Percentiles rank a stretch among this genome's conserved stretches.
These are phyloP conservation scores for Cheilosia impressa DNA, from an alignment of 2,888 invertebrate species.

Conservation along the genomic window DNA sequence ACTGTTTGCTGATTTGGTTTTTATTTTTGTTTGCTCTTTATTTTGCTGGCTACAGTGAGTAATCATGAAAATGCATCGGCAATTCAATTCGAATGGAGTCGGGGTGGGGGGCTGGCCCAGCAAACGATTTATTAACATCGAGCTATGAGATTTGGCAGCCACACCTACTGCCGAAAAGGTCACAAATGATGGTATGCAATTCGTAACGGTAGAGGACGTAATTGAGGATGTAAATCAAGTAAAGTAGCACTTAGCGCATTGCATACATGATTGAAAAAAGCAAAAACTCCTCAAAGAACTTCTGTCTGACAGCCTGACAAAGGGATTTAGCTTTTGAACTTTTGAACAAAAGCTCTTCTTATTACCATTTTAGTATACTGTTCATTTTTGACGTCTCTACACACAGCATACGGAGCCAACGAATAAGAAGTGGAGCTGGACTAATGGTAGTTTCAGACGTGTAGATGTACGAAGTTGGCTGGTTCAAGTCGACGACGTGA, in stretches of 20 bases:
- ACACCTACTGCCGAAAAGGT: constrained; percentile 4
- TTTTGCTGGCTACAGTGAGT: constrained; percentile 31
- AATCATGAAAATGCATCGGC: constrained; percentile 64
- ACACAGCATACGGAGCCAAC: too few relatives aligned
- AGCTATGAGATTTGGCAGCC: constrained; percentile 37
- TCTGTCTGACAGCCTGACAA: too few relatives aligned
- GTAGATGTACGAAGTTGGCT: too few relatives aligned
- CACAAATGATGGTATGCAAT: neutral
- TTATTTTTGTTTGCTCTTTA: neutral
- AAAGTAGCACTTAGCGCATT: neutral
- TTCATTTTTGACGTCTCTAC: too few relatives aligned
- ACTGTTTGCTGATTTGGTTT: constrained; percentile 1
- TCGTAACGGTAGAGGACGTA: constrained; percentile 9
- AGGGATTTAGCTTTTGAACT: too few relatives aligned
- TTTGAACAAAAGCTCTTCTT: too few relatives aligned
- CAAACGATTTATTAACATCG: constrained; percentile 38
- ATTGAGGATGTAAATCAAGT: constrained; percentile 7
- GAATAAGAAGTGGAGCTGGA: too few relatives aligned
- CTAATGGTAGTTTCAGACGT: too few relatives aligned
- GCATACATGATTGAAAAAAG: too few relatives aligned
- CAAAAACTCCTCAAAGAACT: too few relatives aligned
- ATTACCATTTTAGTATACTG: too few relatives aligned
- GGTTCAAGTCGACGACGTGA: too few relatives aligned
- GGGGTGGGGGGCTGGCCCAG: neutral
- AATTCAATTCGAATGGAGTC: constrained; percentile 45